Base-by-base conservation (phyloP, 2,113 vertebrate species). In the Lophura nycthemera region DNA sequence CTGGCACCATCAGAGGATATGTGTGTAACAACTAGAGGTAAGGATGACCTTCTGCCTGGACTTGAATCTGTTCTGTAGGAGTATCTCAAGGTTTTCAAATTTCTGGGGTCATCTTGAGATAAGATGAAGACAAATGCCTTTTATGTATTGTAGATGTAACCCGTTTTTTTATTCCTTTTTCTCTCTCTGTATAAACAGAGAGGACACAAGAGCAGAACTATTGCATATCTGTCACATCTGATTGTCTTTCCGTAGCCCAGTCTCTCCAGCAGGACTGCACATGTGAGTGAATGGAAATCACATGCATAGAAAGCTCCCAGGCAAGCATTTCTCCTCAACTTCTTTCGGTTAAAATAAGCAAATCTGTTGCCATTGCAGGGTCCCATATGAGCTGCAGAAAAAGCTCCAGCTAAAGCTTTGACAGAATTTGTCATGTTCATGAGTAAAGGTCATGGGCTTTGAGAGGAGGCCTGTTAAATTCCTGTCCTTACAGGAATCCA, bases 401-500 rank as follows among this genome's bases (percentile, higher is more conserved):
- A 70, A 72, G 38, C 10, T 5, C 11, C 38, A 60, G 73, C 76
- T 83, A 38, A 43, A 83, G 34, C 65, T 86, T 42, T 86, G 60
- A 56, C 22, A 65, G 38, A 45, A 22, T 92, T 48, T 27, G 48
- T 57, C 52, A 5, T 67, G 40, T 40, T 84, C 52, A 22, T 67
- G 42, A 22, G 40, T 83, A 66, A 93, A 92, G 72, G 67, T 88
- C 83, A 63, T 6, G 7, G 59, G 10, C 29, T 72, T 54, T 69
- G 48, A 36, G 12, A 30, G 66, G 75, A 25, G 25, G 24, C 71
- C 52, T 42, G 69, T 77, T 94, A 34, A 83, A 94, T 86, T 90
- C 73, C 40, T 77, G 22, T 71, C 48, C 38, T n/a, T 40, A 22
- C 7, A 57, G 64, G 60, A 80, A 83, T 81, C 70, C 38, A 38